Conservation (phyloP, 2,888 invertebrate genomes). For the Pyrocoelia pectoralis region DNA sequence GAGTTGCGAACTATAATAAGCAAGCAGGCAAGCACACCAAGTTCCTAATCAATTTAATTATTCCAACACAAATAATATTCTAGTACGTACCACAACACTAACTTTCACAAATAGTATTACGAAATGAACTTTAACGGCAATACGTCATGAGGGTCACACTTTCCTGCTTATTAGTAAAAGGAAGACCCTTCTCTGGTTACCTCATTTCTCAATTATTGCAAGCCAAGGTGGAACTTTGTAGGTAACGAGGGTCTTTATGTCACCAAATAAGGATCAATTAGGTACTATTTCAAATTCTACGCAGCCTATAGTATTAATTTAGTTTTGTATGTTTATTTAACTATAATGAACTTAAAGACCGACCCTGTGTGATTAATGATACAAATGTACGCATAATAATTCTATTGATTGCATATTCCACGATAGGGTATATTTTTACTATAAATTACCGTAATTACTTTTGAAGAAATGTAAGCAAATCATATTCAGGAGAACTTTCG, state of each 20-base stretch:
- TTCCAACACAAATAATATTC: constrained; percentile 10
- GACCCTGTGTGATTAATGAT: too few species aligned
- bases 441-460: constrained; percentile 1
- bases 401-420: too few species aligned
- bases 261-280: constrained; percentile 28
- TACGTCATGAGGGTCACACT: constrained; percentile 19
- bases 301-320: constrained; percentile 15
- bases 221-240: constrained; percentile 18
- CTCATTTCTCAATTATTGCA: constrained; percentile 19
- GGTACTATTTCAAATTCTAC: constrained; percentile 13
- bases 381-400: too few species aligned
- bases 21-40: not conserved
- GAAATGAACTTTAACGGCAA: constrained; percentile 8
- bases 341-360: too few species aligned
- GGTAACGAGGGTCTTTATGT: constrained; percentile 27
- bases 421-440: not conserved
- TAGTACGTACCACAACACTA: constrained; percentile 11
- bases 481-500: not conserved
- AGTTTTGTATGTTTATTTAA: constrained; percentile 3
- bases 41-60: constrained; percentile 25
- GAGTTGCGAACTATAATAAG: constrained; percentile 8
- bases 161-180: constrained; percentile 21
- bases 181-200: constrained; percentile 3
- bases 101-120: constrained; percentile 18
- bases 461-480: not conserved